A percentile compares a stretch with the other conserved stretches of the same genome.
Evolutionary conservation across 92 coral and sea anemone species (phyloP).

Genomic region (Epizoanthus fatuus): DNA sequence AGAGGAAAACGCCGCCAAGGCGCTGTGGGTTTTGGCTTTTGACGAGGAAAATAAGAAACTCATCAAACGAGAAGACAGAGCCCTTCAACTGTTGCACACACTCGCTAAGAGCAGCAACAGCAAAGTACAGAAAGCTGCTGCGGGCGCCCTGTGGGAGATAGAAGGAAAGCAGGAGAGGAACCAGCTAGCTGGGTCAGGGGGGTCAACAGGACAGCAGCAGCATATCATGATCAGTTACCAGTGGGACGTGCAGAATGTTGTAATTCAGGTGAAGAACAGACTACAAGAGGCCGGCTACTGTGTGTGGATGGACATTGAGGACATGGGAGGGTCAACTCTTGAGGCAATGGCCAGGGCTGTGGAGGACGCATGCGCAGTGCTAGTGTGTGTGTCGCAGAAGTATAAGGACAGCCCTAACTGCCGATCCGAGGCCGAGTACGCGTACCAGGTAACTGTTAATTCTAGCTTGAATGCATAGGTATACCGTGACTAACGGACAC

Average conservation of each 20-base stretch:
- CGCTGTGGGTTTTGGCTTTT: constrained; percentile 83
- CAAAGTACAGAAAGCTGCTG: constrained; percentile 63
- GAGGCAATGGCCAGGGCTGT: constrained; percentile 80
- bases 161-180: constrained; percentile 47
- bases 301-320: constrained; percentile 83
- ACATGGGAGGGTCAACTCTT: constrained; percentile 75
- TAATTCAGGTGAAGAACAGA: constrained; percentile 68
- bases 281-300: constrained; percentile 71
- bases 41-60: constrained; percentile 68
- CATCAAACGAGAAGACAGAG: constrained; percentile 48
- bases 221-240: constrained; percentile 86
- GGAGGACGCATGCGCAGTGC: constrained; percentile 70
- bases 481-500: too few species aligned
- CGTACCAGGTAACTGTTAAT: constrained; percentile 14
- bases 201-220: constrained; percentile 5
- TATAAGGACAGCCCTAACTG: constrained; percentile 83
- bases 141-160: constrained; percentile 86
- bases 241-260: constrained; percentile 68
- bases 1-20: constrained; percentile 49
- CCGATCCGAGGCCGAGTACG: constrained; percentile 61
- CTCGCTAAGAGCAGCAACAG: constrained; percentile 59
- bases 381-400: constrained; percentile 77
- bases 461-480: too few species aligned
- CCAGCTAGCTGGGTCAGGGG: background rate
- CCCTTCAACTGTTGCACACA: constrained; percentile 30